Evolutionary conservation across 2,797 vertebrate genomes (phyloP), one percentile per base, ranked within the genome.

Genomic region (Sternarchorhynchus goeldii): DNA sequence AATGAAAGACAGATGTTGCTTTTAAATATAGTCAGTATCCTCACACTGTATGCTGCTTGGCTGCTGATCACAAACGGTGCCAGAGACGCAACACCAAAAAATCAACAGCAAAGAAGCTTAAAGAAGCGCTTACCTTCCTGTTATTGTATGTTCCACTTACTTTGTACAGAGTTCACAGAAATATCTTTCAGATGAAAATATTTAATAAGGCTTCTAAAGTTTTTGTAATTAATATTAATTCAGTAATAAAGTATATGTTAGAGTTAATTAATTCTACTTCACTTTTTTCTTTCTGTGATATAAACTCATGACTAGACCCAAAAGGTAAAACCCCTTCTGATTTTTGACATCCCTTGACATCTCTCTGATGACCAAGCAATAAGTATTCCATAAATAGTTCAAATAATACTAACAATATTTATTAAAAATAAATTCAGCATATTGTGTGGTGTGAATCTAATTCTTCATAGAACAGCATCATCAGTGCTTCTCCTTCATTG

Each of bases 341-440:
- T 34, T 57, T 36, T 14, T 59, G 2, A 66, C 4, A 14, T 34
- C 18, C 2, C 29, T 31, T 34, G 7, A 34, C 39, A 69, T 73
- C 25, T 60, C 25, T 67, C 56, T 53, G 32, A 25, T 67, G 45
- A 59, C 17, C 60, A 66, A 6, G 14, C 59, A 45, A 10, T 59
- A 56, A 64, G 36, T 31, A 4, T 20, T 76, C 25, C 14, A 76
- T 50, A 36, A 76, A 36, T 55, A 10, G 65, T 45, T 59, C 75
- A 50, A 50, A 50, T 36, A 36, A 7, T 45, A 45, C 41, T 45
- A 45, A 7, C 10, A 45, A 45, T 45, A 45, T 7, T 45, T 8
- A 2, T 7, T 5, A 12, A 12, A 50, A 10, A 12, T 50, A 50
- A 50, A 50, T 7, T 12, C 25, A 25, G 25, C 25, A 25, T 25